Evolutionary conservation across 1,140 invertebrate genomes (phyloP).

Genomic region (Batillaria attramentaria): DNA sequence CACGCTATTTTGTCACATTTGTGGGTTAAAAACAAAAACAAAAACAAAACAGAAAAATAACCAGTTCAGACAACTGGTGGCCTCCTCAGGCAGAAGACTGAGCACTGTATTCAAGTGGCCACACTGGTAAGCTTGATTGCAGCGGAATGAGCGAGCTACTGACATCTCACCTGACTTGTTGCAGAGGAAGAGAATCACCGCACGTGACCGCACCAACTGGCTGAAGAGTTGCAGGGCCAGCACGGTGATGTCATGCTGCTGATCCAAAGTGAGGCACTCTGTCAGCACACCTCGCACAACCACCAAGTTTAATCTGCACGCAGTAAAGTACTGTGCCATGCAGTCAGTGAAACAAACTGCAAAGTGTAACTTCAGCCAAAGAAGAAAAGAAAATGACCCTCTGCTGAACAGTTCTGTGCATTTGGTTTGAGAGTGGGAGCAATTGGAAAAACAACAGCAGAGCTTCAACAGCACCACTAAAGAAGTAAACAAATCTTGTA

Average conservation of each 20-base stretch:
- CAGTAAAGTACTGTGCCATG: background rate
- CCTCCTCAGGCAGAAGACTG: too few species aligned
- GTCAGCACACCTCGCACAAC: slow-evolving; percentile 23
- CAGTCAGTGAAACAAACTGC: too few species aligned
- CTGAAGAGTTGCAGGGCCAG: slow-evolving; percentile 20
- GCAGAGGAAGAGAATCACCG: slow-evolving; percentile 16
- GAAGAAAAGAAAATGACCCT: background rate
- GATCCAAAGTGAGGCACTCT: slow-evolving; percentile 15
- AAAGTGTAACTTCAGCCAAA: background rate
- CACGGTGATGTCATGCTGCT: background rate
- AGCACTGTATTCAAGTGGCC: too few species aligned
- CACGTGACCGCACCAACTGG: background rate
- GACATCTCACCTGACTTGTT: slow-evolving; percentile 9
- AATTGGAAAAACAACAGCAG: background rate
- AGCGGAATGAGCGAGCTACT: too few species aligned
- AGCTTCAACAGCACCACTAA: background rate
- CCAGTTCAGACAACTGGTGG: too few species aligned
- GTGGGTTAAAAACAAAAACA: too few species aligned
- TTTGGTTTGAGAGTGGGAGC: background rate
- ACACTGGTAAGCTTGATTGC: too few species aligned
- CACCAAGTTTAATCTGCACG: slow-evolving; percentile 7
- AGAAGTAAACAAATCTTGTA: background rate
- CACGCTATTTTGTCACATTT: too few species aligned
- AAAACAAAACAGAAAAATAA: too few species aligned
- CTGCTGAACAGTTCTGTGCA: background rate